Evolutionary conservation across 2,888 invertebrate species (phyloP).

Genomic region (Busseola fusca): DNA sequence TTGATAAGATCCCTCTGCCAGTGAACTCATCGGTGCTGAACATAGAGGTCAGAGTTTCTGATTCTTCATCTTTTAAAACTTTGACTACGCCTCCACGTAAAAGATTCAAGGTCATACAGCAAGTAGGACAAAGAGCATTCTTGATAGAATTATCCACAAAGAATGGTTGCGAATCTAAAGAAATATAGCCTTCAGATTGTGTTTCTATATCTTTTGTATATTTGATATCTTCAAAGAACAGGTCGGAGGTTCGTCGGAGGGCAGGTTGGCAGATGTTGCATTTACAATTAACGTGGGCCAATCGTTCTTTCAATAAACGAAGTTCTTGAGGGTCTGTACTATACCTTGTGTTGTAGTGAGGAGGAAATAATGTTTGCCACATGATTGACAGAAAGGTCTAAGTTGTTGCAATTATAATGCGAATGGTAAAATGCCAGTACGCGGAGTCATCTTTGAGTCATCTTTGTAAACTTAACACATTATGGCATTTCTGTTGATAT

Average conservation of each 20-base stretch:
- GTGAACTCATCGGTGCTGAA: constrained; percentile 69
- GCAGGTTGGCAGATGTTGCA: constrained; percentile 63
- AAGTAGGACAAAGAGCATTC: constrained; percentile 71
- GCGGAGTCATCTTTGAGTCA: constrained; percentile 37
- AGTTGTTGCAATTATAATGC: neutral
- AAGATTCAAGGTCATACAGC: constrained; percentile 69
- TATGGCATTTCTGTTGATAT: constrained; percentile 18
- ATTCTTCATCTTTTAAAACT: constrained; percentile 76
- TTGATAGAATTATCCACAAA: constrained; percentile 47
- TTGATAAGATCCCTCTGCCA: constrained; percentile 49
- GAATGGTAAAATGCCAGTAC: constrained; percentile 31
- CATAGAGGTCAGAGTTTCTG: constrained; percentile 66
- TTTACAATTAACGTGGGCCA: constrained; percentile 73
- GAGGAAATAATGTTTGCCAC: constrained; percentile 29
- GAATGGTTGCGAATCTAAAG: constrained; percentile 18
- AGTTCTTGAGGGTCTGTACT: constrained; percentile 74
- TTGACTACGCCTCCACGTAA: constrained; percentile 63
- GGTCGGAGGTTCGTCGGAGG: neutral
- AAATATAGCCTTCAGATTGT: constrained; percentile 57
- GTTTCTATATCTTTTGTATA: constrained; percentile 58
- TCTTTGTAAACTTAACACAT: neutral
- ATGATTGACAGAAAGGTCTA: constrained; percentile 23
- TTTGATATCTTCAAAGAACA: neutral
- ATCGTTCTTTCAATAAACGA: constrained; percentile 70
- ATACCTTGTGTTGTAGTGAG: constrained; percentile 61